A percentile compares a stretch with the other conserved stretches of the same genome.
phyloP scores from a whole-genome alignment of 2,113 vertebrate genomes.

The Bombycilla garrulus region DNA sequence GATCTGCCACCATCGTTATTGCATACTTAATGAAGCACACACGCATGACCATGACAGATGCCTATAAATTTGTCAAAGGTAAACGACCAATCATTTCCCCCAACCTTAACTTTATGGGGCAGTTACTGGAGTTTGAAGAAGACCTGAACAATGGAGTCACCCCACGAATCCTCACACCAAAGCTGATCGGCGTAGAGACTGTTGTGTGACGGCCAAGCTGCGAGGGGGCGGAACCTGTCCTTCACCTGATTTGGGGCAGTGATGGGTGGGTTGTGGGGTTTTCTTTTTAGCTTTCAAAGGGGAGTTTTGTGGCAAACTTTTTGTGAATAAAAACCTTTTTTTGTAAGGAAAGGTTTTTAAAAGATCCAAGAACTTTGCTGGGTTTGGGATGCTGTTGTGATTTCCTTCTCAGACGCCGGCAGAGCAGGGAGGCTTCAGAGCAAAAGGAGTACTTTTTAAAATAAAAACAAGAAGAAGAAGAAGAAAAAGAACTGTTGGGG shows the following conservation, averaged over 20 bases:
- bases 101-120: slow-evolving; percentile 99
- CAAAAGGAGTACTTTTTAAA: slow-evolving; percentile 37
- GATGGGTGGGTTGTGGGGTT: neutral
- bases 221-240: neutral
- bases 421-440: slow-evolving; percentile 21
- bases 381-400: slow-evolving; percentile 42
- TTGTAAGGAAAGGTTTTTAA: slow-evolving; percentile 62
- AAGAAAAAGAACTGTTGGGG: neutral
- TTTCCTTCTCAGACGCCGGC: neutral
- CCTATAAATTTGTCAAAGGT: slow-evolving; percentile 98
- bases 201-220: slow-evolving; percentile 75
- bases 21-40: slow-evolving; percentile 99
- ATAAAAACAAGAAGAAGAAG: neutral
- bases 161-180: slow-evolving; percentile 94
- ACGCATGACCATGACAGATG: slow-evolving; percentile 98
- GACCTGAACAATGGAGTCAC: slow-evolving; percentile 97
- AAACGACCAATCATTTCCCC: slow-evolving; percentile 98
- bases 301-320: slow-evolving; percentile 50
- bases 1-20: slow-evolving; percentile 97
- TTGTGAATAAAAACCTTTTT: slow-evolving; percentile 55
- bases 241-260: neutral
- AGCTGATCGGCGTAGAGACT: slow-evolving; percentile 92
- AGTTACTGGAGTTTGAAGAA: slow-evolving; percentile 97
- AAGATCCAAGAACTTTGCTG: slow-evolving; percentile 49
- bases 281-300: slow-evolving; percentile 27